phyloP scores from a whole-genome alignment of 2,113 vertebrate genomes.

The Crocuta crocuta region DNA sequence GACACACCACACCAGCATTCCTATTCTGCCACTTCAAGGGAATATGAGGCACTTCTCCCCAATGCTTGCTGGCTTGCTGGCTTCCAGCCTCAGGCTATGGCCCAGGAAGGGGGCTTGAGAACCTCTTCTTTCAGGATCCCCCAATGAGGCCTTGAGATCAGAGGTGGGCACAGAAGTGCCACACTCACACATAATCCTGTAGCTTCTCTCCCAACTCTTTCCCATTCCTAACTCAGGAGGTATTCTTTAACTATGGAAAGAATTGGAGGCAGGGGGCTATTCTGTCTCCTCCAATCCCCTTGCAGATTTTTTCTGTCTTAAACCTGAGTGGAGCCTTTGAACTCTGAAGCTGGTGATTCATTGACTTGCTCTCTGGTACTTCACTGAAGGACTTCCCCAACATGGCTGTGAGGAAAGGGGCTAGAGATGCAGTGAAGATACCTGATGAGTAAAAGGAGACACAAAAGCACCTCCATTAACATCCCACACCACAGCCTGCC shows the following conservation, averaged over 20 bases:
- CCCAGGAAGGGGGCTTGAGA: not conserved
- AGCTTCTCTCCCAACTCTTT: not conserved
- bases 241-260: not conserved
- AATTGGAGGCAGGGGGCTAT: no score
- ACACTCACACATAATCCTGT: not conserved
- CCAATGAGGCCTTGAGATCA: not conserved
- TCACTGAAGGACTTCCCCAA: not conserved
- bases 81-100: not conserved
- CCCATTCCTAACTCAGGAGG: not conserved
- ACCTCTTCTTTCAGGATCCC: not conserved
- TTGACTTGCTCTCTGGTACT: not conserved
- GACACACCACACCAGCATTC: not conserved
- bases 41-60: not conserved
- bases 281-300: not conserved
- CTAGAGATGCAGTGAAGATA: not conserved
- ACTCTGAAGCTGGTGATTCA: not conserved
- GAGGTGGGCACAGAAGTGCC: not conserved
- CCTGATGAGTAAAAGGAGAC: not conserved
- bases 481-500: not conserved
- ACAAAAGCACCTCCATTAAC: not conserved
- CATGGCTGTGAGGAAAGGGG: not conserved
- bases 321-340: not conserved
- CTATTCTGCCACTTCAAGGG: not conserved
- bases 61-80: not conserved
- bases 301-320: not conserved